These are phyloP conservation scores for Epiperipatus broadwayi DNA, from an alignment of 2,888 invertebrate genomes.

Conservation along the genomic window DNA sequence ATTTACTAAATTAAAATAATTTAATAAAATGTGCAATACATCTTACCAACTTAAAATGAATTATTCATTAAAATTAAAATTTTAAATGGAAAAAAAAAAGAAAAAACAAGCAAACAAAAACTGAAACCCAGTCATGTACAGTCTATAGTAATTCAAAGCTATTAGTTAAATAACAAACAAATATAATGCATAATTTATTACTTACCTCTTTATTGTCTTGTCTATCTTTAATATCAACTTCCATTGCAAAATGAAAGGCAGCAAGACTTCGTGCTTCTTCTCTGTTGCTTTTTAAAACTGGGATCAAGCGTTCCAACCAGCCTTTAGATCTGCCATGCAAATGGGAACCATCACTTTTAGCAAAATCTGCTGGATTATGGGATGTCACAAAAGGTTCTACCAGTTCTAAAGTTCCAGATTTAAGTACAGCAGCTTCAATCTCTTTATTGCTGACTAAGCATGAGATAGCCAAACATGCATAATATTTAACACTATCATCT, in stretches of 20 bases:
- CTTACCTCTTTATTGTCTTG: constrained; percentile 56
- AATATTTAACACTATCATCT: constrained; percentile 93
- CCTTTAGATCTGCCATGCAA: constrained; percentile 89
- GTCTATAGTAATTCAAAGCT: no score
- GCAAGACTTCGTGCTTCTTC: constrained; percentile 91
- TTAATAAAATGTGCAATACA: no score
- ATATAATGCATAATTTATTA: no score
- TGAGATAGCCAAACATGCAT: constrained; percentile 92
- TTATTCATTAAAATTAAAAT: no score
- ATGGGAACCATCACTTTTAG: constrained; percentile 70
- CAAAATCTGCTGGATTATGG: constrained; percentile 87
- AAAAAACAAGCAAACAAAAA: no score
- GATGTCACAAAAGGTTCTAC: constrained; percentile 89
- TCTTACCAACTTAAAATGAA: no score
- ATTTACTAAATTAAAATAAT: no score
- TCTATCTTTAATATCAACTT: constrained; percentile 88
- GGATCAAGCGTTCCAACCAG: constrained; percentile 78
- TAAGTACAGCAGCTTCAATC: constrained; percentile 83
- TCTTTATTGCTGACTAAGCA: constrained; percentile 91
- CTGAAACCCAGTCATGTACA: no score
- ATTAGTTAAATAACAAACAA: no score
- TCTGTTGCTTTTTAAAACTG: constrained; percentile 76
- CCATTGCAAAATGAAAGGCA: constrained; percentile 96
- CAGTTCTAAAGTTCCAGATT: constrained; percentile 85
- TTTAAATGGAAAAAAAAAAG: no score